A percentile compares a stretch with the other conserved stretches of the same genome.
Conservation (phyloP, 2,113 vertebrate genomes). For the Puntigrus tetrazona region DNA sequence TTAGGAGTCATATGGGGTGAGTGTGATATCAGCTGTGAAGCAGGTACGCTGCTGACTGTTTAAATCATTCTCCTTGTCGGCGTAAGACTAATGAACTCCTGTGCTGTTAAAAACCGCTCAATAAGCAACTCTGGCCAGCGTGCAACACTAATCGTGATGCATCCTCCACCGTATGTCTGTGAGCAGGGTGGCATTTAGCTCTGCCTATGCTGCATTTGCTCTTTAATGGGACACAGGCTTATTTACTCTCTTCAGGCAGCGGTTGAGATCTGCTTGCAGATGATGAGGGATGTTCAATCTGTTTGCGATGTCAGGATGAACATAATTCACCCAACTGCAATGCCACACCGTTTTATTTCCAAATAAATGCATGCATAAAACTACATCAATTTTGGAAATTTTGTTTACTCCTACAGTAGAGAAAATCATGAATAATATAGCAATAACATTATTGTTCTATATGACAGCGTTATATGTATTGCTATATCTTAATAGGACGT, state of each 20-base stretch:
- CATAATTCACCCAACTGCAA: neutral
- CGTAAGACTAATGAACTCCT: conserved; percentile 39
- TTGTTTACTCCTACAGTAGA: neutral
- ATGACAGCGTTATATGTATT: neutral
- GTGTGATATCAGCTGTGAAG: conserved; percentile 2
- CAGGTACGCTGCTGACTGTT: neutral
- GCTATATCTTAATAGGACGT: neutral
- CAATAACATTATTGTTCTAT: neutral
- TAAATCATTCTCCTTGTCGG: conserved; percentile 48
- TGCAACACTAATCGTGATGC: conserved; percentile 52
- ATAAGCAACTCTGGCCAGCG: conserved; percentile 47
- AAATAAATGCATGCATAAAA: neutral
- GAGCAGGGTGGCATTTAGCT: conserved; percentile 3
- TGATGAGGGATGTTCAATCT: conserved; percentile 1
- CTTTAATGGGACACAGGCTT: conserved; percentile 15
- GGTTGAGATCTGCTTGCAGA: neutral
- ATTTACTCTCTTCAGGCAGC: neutral
- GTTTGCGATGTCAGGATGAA: neutral
- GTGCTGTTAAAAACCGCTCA: conserved; percentile 18
- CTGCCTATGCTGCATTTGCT: neutral
- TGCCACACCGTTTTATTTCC: neutral
- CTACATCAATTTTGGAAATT: neutral
- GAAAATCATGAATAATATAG: neutral
- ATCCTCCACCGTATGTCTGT: conserved; percentile 21
- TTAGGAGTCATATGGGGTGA: conserved; percentile 1